Evolutionary conservation across 2,797 vertebrate genomes (phyloP).

Genomic region (Periparus ater): DNA sequence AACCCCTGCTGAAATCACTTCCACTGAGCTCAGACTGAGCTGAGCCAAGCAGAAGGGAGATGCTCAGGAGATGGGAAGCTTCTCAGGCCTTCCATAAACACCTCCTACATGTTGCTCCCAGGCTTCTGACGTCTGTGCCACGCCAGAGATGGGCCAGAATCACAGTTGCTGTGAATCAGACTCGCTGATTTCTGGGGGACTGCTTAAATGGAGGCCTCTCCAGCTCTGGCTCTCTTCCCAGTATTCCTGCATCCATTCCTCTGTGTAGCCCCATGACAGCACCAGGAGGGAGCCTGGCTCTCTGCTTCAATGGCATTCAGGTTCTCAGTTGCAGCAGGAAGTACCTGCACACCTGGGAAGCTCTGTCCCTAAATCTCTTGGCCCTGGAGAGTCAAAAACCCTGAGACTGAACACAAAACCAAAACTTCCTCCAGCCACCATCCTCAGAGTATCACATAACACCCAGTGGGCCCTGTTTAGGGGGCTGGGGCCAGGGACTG

Average conservation of each 20-base stretch:
- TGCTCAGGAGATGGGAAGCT: slow-evolving; percentile 22
- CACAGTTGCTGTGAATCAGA: background rate
- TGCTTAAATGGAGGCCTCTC: background rate
- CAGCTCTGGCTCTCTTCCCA: background rate
- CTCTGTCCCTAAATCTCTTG: background rate
- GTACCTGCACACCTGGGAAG: background rate
- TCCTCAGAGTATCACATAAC: background rate
- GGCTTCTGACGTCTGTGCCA: background rate
- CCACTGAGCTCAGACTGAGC: slow-evolving; percentile 28
- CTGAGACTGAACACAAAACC: background rate
- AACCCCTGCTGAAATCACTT: slow-evolving; percentile 59
- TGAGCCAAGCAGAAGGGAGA: background rate
- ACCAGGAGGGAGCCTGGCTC: background rate
- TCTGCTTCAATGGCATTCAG: background rate
- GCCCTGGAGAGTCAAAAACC: background rate
- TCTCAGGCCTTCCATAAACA: background rate
- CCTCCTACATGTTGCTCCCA: background rate
- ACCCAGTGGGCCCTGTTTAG: background rate
- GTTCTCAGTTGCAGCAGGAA: background rate
- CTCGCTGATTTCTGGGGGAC: background rate
- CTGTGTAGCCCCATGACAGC: background rate
- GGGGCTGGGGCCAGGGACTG: background rate
- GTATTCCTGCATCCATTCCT: background rate
- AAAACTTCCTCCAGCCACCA: background rate
- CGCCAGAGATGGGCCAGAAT: background rate